These are phyloP conservation scores for Andrena haemorrhoa DNA, from an alignment of 2,888 invertebrate genomes.

Conservation along the genomic window DNA sequence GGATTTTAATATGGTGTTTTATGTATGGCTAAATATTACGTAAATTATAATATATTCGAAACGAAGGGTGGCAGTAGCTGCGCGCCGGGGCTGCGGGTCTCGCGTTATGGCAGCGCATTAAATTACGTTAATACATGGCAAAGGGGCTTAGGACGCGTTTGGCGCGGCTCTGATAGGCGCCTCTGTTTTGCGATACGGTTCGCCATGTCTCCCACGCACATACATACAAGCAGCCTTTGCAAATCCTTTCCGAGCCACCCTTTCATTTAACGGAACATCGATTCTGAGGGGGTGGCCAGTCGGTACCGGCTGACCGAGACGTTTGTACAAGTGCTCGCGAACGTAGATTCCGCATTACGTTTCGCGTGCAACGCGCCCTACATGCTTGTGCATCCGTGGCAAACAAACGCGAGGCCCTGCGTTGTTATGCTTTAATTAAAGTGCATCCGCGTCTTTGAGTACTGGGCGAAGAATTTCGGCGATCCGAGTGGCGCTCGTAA, in stretches of 20 bases:
- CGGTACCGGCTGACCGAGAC: slow-evolving; percentile 20
- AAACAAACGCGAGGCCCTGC: not conserved
- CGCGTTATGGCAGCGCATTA: slow-evolving; percentile 30
- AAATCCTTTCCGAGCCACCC: slow-evolving; percentile 34
- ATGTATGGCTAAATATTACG: not conserved
- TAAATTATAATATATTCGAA: not conserved
- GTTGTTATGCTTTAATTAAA: slow-evolving; percentile 6
- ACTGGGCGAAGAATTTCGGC: slow-evolving; percentile 6
- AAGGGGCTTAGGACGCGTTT: slow-evolving; percentile 33
- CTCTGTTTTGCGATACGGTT: slow-evolving; percentile 11
- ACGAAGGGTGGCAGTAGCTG: not conserved
- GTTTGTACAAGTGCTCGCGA: slow-evolving; percentile 1
- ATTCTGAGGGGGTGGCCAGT: slow-evolving; percentile 31
- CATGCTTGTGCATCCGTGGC: not conserved
- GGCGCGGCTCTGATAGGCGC: slow-evolving; percentile 36
- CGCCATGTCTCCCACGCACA: not conserved
- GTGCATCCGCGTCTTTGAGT: not conserved
- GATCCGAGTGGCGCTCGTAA: not conserved
- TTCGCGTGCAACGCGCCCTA: not conserved
- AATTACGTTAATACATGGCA: slow-evolving; percentile 47
- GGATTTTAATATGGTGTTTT: no score
- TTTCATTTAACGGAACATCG: slow-evolving; percentile 65
- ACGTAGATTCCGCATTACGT: not conserved
- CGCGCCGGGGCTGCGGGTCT: slow-evolving; percentile 1
- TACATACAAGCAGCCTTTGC: slow-evolving; percentile 28